A percentile compares a stretch with the other conserved stretches of the same genome.
Evolutionary conservation across 2,888 invertebrate species (phyloP).

Genomic region (Idaea aversata): DNA sequence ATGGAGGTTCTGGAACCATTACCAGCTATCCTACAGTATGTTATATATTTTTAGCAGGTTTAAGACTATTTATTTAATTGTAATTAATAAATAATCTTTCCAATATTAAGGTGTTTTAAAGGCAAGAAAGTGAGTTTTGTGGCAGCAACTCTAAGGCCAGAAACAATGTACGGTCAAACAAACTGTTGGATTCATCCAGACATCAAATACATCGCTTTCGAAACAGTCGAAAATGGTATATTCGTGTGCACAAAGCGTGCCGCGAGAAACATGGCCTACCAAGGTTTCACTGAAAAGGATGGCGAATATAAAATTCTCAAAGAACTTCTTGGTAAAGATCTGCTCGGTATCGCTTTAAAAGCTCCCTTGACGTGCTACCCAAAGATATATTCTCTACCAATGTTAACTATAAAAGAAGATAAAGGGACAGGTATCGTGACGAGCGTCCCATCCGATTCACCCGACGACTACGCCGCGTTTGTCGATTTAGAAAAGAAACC

Average conservation of each 20-base stretch:
- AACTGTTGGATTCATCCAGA: conserved; percentile 99
- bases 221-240: conserved; percentile 85
- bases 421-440: conserved; percentile 99
- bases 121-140: conserved; percentile 88
- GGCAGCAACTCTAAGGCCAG: conserved; percentile 98
- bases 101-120: conserved; percentile 68
- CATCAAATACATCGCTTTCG: conserved; percentile 94
- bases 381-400: conserved; percentile 95
- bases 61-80: background rate
- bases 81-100: background rate
- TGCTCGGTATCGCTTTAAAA: conserved; percentile 91
- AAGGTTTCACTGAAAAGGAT: conserved; percentile 91
- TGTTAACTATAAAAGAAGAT: conserved; percentile 98
- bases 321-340: conserved; percentile 85
- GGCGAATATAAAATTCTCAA: conserved; percentile 87
- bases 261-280: conserved; percentile 97
- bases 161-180: conserved; percentile 99
- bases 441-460: conserved; percentile 98
- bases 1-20: conserved; percentile 90
- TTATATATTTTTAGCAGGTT: conserved; percentile 5
- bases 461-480: conserved; percentile 98
- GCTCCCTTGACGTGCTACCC: conserved; percentile 93
- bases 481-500: conserved; percentile 97
- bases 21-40: conserved; percentile 85
- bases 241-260: conserved; percentile 94